Conservation (phyloP, 2,888 invertebrate species). For the Caenorhabditis sp. region DNA sequence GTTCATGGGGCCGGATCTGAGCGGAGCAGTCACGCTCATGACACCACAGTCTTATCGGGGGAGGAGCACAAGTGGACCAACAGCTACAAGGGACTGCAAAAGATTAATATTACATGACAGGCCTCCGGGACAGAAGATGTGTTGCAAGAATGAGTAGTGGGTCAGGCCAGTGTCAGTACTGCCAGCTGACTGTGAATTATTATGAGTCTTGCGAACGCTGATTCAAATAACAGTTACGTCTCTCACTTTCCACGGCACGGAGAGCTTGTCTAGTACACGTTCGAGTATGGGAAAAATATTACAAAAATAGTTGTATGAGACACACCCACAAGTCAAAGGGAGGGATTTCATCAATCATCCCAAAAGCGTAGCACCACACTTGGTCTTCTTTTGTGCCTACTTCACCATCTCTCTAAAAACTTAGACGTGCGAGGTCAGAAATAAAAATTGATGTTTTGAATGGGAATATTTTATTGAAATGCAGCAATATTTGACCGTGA, state of each 20-base stretch:
- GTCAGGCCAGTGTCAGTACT: no score
- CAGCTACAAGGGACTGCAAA: constrained; percentile 23
- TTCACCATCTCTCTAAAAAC: constrained; percentile 25
- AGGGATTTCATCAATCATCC: constrained; percentile 62
- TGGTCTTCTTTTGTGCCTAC: constrained; percentile 38
- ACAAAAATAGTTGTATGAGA: constrained; percentile 58
- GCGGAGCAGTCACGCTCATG: constrained; percentile 44
- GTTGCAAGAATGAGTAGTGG: neutral
- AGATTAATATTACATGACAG: constrained; percentile 49
- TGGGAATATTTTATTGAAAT: no score
- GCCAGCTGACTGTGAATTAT: constrained; percentile 43
- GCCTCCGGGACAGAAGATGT: neutral
- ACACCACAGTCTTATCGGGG: constrained; percentile 30
- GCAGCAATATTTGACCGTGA: no score
- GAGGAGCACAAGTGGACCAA: neutral
- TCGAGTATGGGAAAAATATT: constrained; percentile 26
- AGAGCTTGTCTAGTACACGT: constrained; percentile 2
- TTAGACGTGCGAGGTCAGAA: constrained; percentile 38
- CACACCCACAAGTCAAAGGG: constrained; percentile 55
- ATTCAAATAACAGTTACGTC: no score
- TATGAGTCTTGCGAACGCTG: no score
- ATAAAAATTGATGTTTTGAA: neutral
- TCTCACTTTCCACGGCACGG: no score
- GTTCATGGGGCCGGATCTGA: constrained; percentile 41
- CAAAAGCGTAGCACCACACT: constrained; percentile 20